Evolutionary conservation across 2,888 invertebrate species (phyloP).

Genomic region (Orchestes rusci): DNA sequence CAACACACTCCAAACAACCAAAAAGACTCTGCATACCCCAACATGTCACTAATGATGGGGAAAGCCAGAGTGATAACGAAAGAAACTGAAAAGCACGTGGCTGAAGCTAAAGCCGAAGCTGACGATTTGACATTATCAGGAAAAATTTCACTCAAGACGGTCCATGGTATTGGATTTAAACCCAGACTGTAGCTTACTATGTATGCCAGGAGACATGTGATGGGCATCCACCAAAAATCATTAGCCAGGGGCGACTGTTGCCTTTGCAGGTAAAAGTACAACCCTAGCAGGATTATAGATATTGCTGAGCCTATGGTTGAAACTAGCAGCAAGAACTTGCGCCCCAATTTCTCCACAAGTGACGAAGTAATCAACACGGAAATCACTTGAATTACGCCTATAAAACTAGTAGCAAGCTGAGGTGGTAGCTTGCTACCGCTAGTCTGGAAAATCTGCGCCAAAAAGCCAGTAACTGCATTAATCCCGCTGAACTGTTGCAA

Average conservation of each 20-base stretch:
- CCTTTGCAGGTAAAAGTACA: constrained; percentile 26
- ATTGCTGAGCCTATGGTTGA: constrained; percentile 59
- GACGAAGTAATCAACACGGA: constrained; percentile 61
- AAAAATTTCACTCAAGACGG: constrained; percentile 74
- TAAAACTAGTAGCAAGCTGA: constrained; percentile 61
- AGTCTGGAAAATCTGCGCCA: constrained; percentile 61
- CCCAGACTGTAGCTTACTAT: constrained; percentile 63
- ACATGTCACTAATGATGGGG: constrained; percentile 25
- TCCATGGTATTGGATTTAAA: constrained; percentile 73
- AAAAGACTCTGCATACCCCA: constrained; percentile 30
- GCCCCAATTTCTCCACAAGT: constrained; percentile 67
- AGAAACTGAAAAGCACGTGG: constrained; percentile 24
- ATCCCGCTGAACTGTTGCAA: constrained; percentile 75
- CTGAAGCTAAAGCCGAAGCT: constrained; percentile 48
- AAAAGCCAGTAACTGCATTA: constrained; percentile 72
- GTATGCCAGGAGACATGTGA: constrained; percentile 61
- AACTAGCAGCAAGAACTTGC: constrained; percentile 55
- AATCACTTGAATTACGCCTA: constrained; percentile 69
- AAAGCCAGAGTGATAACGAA: constrained; percentile 30
- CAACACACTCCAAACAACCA: constrained; percentile 30
- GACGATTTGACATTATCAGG: constrained; percentile 60
- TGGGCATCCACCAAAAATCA: constrained; percentile 59
- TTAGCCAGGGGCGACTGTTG: too few species aligned
- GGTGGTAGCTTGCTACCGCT: constrained; percentile 58
- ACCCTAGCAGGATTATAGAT: constrained; percentile 37